These are phyloP conservation scores for Okamejei kenojei DNA, from an alignment of 2,797 vertebrate genomes.

Conservation along the genomic window DNA sequence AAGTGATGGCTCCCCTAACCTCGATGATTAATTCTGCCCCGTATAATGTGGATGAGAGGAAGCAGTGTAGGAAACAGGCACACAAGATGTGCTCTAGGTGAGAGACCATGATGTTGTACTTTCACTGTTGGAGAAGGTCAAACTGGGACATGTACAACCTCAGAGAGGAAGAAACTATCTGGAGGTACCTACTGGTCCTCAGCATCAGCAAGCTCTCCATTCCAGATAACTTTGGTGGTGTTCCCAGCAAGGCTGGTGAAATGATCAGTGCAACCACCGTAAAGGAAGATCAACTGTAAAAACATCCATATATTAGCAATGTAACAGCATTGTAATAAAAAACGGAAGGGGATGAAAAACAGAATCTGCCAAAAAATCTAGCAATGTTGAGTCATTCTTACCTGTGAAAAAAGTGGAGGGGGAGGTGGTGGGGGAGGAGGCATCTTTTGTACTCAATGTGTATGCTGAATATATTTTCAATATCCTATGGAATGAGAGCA, in stretches of 20 bases:
- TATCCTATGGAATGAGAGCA: neutral
- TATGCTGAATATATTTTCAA: neutral
- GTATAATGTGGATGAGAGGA: neutral
- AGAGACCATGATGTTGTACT: neutral
- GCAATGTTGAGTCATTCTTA: slow-evolving; percentile 54
- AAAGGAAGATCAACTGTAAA: neutral
- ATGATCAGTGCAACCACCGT: no score
- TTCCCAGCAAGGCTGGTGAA: neutral
- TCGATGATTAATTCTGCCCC: neutral
- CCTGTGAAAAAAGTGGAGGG: slow-evolving; percentile 72
- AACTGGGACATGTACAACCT: neutral
- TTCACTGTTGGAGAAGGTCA: neutral
- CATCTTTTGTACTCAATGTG: slow-evolving; percentile 62
- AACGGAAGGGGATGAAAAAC: neutral
- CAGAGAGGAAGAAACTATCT: neutral
- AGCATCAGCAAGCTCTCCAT: neutral
- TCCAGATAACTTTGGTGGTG: neutral
- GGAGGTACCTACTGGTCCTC: neutral
- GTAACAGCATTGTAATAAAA: neutral
- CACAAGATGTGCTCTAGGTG: neutral
- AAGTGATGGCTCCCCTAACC: neutral
- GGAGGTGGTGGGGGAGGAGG: slow-evolving; percentile 65
- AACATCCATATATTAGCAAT: neutral
- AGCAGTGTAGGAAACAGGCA: neutral
- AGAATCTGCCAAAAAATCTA: slow-evolving; percentile 13